Conservation (phyloP, 1,140 invertebrate species). For the Drosophila truncata region DNA sequence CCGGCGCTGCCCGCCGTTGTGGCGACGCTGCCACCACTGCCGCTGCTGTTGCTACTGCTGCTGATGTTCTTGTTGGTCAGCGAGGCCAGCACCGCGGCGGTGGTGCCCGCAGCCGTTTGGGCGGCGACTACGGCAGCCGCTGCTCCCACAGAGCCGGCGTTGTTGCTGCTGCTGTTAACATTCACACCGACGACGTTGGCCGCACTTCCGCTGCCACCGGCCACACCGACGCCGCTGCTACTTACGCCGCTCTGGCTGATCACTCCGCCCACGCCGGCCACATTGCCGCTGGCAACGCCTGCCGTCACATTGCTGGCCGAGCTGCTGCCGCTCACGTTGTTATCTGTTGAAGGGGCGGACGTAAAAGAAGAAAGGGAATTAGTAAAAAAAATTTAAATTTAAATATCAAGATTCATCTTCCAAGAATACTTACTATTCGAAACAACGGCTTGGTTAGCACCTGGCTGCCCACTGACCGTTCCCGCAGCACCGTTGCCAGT, state of each 20-base stretch:
- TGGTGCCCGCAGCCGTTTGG: slow-evolving; percentile 73
- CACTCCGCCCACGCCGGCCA: slow-evolving; percentile 53
- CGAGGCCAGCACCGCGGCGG: slow-evolving; percentile 83
- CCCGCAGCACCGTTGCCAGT: slow-evolving; percentile 80
- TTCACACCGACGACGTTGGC: slow-evolving; percentile 61
- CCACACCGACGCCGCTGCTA: slow-evolving; percentile 62
- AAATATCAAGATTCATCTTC: neutral
- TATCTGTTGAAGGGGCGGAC: slow-evolving; percentile 34
- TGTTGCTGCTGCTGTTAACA: slow-evolving; percentile 55
- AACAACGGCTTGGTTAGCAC: slow-evolving; percentile 85
- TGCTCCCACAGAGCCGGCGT: slow-evolving; percentile 56
- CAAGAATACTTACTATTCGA: slow-evolving; percentile 85
- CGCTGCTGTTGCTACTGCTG: slow-evolving; percentile 81
- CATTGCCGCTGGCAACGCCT: slow-evolving; percentile 61
- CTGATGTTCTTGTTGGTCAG: slow-evolving; percentile 81
- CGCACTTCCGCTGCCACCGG: slow-evolving; percentile 55
- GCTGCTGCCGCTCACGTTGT: slow-evolving; percentile 76
- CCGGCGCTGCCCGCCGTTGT: slow-evolving; percentile 66
- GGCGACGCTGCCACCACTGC: slow-evolving; percentile 63
- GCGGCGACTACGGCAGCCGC: slow-evolving; percentile 42
- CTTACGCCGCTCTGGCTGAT: slow-evolving; percentile 70
- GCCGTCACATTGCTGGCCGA: slow-evolving; percentile 64
- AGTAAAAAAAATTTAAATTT: neutral
- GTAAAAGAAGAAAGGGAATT: neutral
- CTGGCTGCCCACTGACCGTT: slow-evolving; percentile 52